Evolutionary conservation across 2,888 invertebrate genomes (phyloP), one percentile per base, ranked within the genome.

Genomic region (Morinoia aosen): DNA sequence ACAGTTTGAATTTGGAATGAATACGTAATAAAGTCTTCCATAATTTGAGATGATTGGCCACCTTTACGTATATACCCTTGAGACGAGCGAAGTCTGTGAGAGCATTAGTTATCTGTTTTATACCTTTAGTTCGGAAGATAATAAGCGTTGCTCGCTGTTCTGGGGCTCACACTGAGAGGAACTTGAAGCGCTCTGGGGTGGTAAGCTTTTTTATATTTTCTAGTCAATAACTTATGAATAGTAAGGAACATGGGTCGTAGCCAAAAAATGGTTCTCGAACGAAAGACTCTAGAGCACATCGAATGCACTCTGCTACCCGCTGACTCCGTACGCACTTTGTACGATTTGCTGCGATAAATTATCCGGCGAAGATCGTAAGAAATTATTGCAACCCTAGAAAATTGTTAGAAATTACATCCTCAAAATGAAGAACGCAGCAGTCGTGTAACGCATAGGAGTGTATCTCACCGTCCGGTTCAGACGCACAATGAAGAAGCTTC

Each of bases 371-470:
- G 48, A 40, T 90, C 90, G 14, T 90, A 40, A 90, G 48, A 48
- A 90, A 40, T 48, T 90, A 90, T 90, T 39, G 39, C 39, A 40
- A 90, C 16, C 48, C 39, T 90, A 33, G 39, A 90, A 90, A 90
- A 90, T 90, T 40, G 39, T 48, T 40, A 90, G 90, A 90, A 90
- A 90, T 90, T 90, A 90, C 40, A 90, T 39, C 90, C 48, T 90
- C 90, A 12, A 11, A 7, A 90, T 90, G 90, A 90, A 48, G 11
- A 40, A 12, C 39, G 48, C 90, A 39, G 39, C 12, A 90, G 90
- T 90, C 90, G 90, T 90, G 90, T 48, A 90, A 48, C n/a, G 90
- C 48, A 90, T 90, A 40, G 90, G 40, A 10, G 40, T 19, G 90
- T 76, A 76, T 33, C 19, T 76, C 76, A 76, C 33, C 33, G 25